Evolutionary conservation across 2,113 vertebrate species (phyloP), one percentile per base, ranked within the genome.

Genomic region (Puntigrus tetrazona): DNA sequence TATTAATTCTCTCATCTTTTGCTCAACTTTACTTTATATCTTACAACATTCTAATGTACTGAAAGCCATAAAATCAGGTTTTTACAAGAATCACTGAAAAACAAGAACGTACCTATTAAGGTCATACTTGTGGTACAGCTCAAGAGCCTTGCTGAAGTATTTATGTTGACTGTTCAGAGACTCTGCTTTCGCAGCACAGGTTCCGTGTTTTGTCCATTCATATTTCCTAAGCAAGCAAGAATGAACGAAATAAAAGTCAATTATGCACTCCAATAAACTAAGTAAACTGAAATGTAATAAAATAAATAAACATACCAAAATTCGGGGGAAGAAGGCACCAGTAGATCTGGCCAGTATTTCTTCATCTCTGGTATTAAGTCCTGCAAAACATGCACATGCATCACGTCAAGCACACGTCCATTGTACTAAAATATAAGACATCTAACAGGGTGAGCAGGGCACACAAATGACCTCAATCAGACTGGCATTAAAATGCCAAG

Each of bases 181-280:
- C 55, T 88, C 86, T 3, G 43, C 78, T 63, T 78, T 29, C 1
- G 87, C 89, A 9, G 90, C 91, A 86, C 91, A 91, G 0, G 91
- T 91, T 45, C 91, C 91, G 25, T 91, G 91, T 41, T 91, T 91
- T 13, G 16, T 2, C 91, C 91, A 91, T 84, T 91, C 91, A 73
- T 91, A 88, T 29, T 89, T 88, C 91, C 91, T 91, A 27, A 57
- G 70, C 3, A 34, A 57, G 65, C 63, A n/a, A 9, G 79, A 16
- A 76, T 18, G 61, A 22, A 27, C 10, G 13, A 67, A 1, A 67
- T n/a, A 36, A 7, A 63, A 6, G 5, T 16, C 27, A 4, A 7
- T 31, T 27, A 13, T 27, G 25, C 16, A 63, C 13, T 31, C 36
- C 3, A 34, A 20, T 18, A 65, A 47, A 74, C 14, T n/a, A n/a